These are phyloP conservation scores for Bhutanitis thaidina DNA, from an alignment of 2,888 invertebrate species.

Conservation along the genomic window DNA sequence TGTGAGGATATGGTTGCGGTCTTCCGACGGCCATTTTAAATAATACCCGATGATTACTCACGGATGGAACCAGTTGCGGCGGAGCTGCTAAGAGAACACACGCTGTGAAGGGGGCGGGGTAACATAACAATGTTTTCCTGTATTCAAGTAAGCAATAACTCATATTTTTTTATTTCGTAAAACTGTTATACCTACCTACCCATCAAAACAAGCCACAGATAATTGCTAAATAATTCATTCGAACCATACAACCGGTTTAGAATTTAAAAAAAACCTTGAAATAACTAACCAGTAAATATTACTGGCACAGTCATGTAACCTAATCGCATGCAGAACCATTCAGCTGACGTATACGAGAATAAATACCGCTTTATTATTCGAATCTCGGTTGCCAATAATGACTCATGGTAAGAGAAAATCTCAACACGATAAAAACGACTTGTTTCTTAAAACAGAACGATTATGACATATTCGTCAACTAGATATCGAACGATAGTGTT, in stretches of 20 bases:
- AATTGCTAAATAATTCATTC: constrained; percentile 7
- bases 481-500: constrained; percentile 30
- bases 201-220: neutral
- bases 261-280: constrained; percentile 19
- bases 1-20: constrained; percentile 34
- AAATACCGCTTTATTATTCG: constrained; percentile 14
- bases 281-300: constrained; percentile 26
- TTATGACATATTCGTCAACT: constrained; percentile 38
- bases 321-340: constrained; percentile 31
- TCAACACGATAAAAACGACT: constrained; percentile 31
- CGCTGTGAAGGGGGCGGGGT: constrained; percentile 10
- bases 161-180: neutral
- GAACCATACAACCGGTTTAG: constrained; percentile 21
- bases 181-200: neutral
- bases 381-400: neutral
- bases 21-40: constrained; percentile 24
- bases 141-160: constrained; percentile 20
- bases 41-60: constrained; percentile 15
- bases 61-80: constrained; percentile 34
- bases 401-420: constrained; percentile 6
- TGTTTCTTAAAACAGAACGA: constrained; percentile 39
- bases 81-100: constrained; percentile 28
- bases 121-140: constrained; percentile 16
- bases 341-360: constrained; percentile 26
- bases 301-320: constrained; percentile 26